These are phyloP conservation scores for Echinometra lucunter DNA, from an alignment of 53 echinoderm and acorn worm species.

Conservation along the genomic window DNA sequence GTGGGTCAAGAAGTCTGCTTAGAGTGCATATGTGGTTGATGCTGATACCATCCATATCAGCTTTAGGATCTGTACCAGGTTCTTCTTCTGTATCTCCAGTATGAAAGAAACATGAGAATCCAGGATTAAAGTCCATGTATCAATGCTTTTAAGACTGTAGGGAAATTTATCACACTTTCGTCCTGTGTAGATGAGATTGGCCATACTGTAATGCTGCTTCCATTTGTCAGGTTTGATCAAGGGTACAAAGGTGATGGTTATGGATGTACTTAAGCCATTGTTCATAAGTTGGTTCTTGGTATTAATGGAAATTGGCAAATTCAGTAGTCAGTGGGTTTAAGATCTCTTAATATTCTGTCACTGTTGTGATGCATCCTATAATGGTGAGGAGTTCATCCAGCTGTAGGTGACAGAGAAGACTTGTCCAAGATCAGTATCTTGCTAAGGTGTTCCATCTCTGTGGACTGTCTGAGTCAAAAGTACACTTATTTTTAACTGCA, in stretches of 20 bases:
- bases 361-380: background rate
- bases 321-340: too few species aligned
- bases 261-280: background rate
- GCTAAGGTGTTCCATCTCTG: too few species aligned
- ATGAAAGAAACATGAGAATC: background rate
- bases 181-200: background rate
- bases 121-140: background rate
- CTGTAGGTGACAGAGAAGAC: background rate
- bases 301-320: too few species aligned
- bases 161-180: background rate
- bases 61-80: background rate
- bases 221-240: background rate
- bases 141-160: background rate
- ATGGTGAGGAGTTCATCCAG: background rate
- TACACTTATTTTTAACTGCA: too few species aligned
- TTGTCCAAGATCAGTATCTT: too few species aligned
- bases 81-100: background rate
- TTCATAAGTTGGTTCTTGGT: background rate
- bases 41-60: too few species aligned
- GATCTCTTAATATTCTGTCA: background rate
- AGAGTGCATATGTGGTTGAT: too few species aligned
- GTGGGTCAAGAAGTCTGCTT: too few species aligned
- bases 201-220: background rate
- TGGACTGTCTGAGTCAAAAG: too few species aligned
- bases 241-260: background rate